Base-by-base conservation (phyloP, 2,888 invertebrate genomes). In the Morpho achilles region DNA sequence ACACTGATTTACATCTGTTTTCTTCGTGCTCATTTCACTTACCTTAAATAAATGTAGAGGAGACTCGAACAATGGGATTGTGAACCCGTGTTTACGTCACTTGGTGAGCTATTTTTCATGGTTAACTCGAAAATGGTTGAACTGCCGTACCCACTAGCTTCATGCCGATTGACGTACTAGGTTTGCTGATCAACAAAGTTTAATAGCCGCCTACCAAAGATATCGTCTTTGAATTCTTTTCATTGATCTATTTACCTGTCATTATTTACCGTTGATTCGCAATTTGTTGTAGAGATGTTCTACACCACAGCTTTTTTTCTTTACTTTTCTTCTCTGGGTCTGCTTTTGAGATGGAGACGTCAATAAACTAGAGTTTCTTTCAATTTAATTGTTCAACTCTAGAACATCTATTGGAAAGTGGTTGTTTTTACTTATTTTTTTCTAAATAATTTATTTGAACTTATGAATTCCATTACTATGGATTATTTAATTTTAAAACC, bases 11-110 rank as follows among this genome's bases (percentile, higher is more conserved):
- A 73, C 75, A 77, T 76, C 68, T 73, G 69, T 70, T 73, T 66
- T 69, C 67, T 66, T 66, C 56, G 48, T 61, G 62, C 47, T 60
- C 62, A 65, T 63, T 69, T 65, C 64, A 66, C 59, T 66, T 63
- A 59, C 57, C 57, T 66, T 66, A 62, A 60, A 63, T 59, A 59
- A 62, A 56, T 67, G 58, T 67, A 67, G 68, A 68, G 69, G 63
- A 67, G 62, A 62, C 56, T 67, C 61, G 68, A 74, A 80, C 80
- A 81, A 82, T 79, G 76, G 74, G 63, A 68, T 69, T 72, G 61
- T 39, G 70, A 68, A 71, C 67, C 68, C 70, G 67, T 73, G 75
- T 75, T 65, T 62, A 66, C 66, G 73, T 79, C 76, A 75, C 71
- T 74, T 72, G 71, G 66, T 64, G 56, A 61, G 60, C 71, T 76